A percentile compares a stretch with the other conserved stretches of the same genome.
Conservation (phyloP, 2,888 invertebrate genomes). For the Cheilosia vulpina region DNA sequence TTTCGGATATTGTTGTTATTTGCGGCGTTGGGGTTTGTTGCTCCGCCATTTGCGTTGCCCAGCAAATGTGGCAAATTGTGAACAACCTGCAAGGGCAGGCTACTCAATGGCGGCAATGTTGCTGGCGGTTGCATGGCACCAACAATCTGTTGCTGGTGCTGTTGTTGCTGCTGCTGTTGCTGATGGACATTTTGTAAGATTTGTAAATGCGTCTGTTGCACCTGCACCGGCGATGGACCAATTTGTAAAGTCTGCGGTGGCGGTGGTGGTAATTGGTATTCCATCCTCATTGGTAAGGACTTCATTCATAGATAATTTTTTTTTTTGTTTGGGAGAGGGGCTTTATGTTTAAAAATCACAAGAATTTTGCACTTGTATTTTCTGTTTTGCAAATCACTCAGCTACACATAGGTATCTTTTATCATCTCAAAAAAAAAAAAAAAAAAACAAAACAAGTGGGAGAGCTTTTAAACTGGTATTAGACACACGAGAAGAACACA, state of each 20-base stretch:
- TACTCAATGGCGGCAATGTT: conserved; percentile 81
- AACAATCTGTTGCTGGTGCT: conserved; percentile 80
- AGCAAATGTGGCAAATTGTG: conserved; percentile 83
- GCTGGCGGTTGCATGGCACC: conserved; percentile 80
- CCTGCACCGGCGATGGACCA: conserved; percentile 77
- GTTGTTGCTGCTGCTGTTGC: conserved; percentile 79
- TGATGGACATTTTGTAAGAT: conserved; percentile 79
- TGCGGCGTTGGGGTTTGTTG: conserved; percentile 55
- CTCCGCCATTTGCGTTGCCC: conserved; percentile 72
- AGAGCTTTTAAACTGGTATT: conserved; percentile 70
- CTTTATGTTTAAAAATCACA: conserved; percentile 11
- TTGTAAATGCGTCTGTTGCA: conserved; percentile 80
- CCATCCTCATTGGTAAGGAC: conserved; percentile 82
- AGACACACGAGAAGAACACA: conserved; percentile 53
- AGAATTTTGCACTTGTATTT: conserved; percentile 29
- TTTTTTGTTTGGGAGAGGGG: conserved; percentile 22
- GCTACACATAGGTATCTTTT: conserved; percentile 46
- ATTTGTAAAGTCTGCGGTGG: conserved; percentile 81
- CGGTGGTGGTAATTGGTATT: conserved; percentile 83
- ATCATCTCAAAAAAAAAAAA: conserved; percentile 33
- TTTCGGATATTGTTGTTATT: conserved; percentile 74
- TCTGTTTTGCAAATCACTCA: conserved; percentile 33
- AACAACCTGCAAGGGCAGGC: conserved; percentile 82
- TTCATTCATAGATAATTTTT: conserved; percentile 76
- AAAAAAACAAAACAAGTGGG: conserved; percentile 12